A percentile compares a stretch with the other conserved stretches of the same genome.
phyloP scores from a whole-genome alignment of 2,113 vertebrate genomes.

The Scytalopus superciliaris region DNA sequence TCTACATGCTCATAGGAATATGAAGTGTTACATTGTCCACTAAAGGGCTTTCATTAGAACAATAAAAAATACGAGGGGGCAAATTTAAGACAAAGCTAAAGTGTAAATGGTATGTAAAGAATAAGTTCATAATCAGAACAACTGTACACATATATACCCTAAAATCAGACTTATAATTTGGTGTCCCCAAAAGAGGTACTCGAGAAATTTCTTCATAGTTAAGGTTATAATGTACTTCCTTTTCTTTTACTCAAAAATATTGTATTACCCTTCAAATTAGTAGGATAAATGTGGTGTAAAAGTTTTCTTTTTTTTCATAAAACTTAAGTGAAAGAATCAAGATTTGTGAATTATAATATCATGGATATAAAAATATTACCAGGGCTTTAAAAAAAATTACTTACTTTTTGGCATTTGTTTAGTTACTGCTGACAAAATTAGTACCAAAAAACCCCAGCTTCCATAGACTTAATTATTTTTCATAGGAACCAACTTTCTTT shows the following conservation, averaged over 20 bases:
- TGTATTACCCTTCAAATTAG: not conserved
- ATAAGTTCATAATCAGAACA: not conserved
- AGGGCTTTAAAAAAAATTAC: not conserved
- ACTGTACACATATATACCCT: not conserved
- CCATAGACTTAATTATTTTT: not conserved
- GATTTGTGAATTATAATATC: not conserved
- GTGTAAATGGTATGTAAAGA: not conserved
- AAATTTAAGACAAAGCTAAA: not conserved
- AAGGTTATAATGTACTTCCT: not conserved
- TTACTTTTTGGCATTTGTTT: not conserved
- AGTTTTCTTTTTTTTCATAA: not conserved
- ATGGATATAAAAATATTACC: not conserved
- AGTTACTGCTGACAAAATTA: not conserved
- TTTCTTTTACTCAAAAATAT: not conserved
- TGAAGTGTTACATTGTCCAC: not conserved
- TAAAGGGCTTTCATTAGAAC: not conserved
- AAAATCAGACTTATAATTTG: not conserved
- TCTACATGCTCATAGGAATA: not conserved
- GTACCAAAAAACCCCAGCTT: not conserved
- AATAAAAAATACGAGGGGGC: not conserved
- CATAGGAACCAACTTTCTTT: not conserved
- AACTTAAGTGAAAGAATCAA: not conserved
- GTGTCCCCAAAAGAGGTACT: not conserved
- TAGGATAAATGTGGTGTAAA: not conserved
- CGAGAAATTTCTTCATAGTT: not conserved